phyloP scores from a whole-genome alignment of 53 echinoderm and acorn worm genomes.

The Paracentrotus lividus region DNA sequence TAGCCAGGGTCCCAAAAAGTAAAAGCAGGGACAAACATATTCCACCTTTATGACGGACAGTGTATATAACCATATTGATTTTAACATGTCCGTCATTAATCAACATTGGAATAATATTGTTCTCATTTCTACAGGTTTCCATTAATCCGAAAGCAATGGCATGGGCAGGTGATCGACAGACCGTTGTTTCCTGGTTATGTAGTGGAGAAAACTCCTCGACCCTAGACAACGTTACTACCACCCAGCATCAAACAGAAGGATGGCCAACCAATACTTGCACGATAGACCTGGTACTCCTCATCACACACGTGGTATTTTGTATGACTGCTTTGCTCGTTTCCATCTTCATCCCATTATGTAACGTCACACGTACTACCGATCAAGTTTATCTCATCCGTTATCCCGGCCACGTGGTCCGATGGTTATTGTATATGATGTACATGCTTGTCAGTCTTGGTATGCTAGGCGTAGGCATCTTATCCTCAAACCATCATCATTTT shows the following conservation, averaged over 20 bases:
- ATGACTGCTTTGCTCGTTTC: conserved; percentile 73
- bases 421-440: conserved; percentile 76
- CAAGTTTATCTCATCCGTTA: conserved; percentile 76
- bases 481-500: background rate
- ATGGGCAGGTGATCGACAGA: background rate
- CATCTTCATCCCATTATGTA: conserved; percentile 70
- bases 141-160: background rate
- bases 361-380: conserved; percentile 66
- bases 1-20: no score
- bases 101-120: background rate
- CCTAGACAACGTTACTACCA: background rate
- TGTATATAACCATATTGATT: no score
- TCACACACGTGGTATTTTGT: conserved; percentile 75
- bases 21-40: no score
- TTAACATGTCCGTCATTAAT: background rate
- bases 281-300: conserved; percentile 70
- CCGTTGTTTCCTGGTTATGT: background rate
- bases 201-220: conserved; percentile 14
- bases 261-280: background rate
- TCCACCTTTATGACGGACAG: no score
- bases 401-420: conserved; percentile 90
- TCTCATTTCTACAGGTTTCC: background rate
- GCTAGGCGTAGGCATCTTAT: conserved; percentile 22
- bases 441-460: conserved; percentile 36
- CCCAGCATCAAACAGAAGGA: background rate